Base-by-base conservation (phyloP, 2,113 vertebrate species). In the Tetrao urogallus region DNA sequence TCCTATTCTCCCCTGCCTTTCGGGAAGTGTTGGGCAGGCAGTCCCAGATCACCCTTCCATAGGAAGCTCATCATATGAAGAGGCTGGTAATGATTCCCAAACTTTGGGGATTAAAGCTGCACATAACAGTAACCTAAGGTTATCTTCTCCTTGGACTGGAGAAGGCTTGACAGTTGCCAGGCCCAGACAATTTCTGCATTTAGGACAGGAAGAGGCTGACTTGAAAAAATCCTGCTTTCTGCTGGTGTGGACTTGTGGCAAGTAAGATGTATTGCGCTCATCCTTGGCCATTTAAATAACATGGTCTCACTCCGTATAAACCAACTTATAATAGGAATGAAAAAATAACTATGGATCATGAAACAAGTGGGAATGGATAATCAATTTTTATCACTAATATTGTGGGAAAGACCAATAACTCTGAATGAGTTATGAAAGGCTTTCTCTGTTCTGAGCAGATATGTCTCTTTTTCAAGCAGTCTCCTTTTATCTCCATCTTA, bases 341-440 rank as follows among this genome's bases (percentile, higher is more conserved):
- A 96, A 97, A 98, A 95, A 93, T 77, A 95, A 90, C 94, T 96
- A 97, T 95, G 94, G 96, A 94, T 97, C 86, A 15, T 98, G 96
- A 98, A 98, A 97, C 93, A 97, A 97, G 96, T 90, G 95, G 96
- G 96, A 98, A 98, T 97, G 97, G 97, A 97, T 98, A 98, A 98
- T 98, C 97, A 98, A 97, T 98, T 98, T 98, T 98, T 98, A 97
- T 97, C 97, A 92, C 97, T 96, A 92, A 97, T 98, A 98, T 96
- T 96, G 96, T 95, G 89, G 83, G 95, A 89, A 97, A 96, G 93
- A 92, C 95, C 82, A 95, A 76, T 97, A 94, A 94, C 71, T 97
- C 95, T 82, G 84, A 86, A 71, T 97, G 97, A 98, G 88, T 97
- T 97, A 98, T 97, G 88, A 69, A 97, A 95, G 91, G 91, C 94